A percentile compares a stretch with the other conserved stretches of the same genome.
Evolutionary conservation across 2,113 vertebrate species (phyloP).

Genomic region (Lontra canadensis): DNA sequence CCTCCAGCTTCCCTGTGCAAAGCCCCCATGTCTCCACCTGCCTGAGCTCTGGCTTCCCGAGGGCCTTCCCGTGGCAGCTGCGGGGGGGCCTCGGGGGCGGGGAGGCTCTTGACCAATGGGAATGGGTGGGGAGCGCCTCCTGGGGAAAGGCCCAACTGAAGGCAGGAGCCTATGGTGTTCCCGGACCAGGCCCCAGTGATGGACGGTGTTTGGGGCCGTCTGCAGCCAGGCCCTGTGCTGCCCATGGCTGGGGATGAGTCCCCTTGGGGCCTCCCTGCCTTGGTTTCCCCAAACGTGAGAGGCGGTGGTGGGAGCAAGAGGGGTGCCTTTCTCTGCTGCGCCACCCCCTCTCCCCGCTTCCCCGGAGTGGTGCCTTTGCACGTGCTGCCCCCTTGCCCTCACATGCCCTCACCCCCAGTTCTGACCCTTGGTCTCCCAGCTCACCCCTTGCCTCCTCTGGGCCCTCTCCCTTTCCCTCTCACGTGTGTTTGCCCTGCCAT

Average conservation of each 20-base stretch:
- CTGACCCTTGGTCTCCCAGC: neutral
- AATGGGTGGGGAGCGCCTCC: neutral
- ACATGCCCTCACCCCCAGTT: neutral
- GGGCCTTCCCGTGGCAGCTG: neutral
- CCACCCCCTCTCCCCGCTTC: neutral
- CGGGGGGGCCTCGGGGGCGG: neutral
- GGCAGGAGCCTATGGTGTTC: neutral
- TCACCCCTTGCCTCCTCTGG: fast-evolving
- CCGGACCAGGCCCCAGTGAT: no score
- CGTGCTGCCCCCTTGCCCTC: neutral
- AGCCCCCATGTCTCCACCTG: neutral
- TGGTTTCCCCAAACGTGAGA: neutral
- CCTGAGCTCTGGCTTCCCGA: neutral
- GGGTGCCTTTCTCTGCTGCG: fast-evolving
- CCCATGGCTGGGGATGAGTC: neutral
- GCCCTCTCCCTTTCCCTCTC: no score
- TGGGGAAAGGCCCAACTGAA: neutral
- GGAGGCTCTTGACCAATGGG: neutral
- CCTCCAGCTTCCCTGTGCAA: neutral
- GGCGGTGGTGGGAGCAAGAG: neutral
- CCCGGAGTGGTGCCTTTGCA: neutral
- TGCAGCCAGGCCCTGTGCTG: neutral
- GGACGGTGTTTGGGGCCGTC: neutral
- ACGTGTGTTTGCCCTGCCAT: neutral
- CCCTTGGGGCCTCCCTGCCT: neutral